A percentile compares a stretch with the other conserved stretches of the same genome.
phyloP scores from a whole-genome alignment of 2,888 invertebrate genomes.

The Ramazzottius varieornatus region DNA sequence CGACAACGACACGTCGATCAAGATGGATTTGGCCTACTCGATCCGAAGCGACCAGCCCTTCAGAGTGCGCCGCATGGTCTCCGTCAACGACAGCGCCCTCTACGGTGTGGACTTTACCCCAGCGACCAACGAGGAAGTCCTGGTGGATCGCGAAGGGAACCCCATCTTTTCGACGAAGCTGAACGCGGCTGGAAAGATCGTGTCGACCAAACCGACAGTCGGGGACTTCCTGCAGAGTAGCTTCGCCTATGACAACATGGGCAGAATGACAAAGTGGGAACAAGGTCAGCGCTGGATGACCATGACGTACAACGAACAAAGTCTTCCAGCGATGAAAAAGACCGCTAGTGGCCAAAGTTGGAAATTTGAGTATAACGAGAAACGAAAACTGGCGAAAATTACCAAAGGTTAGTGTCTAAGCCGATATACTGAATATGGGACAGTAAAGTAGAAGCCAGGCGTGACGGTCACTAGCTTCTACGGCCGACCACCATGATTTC shows the following conservation, averaged over 20 bases:
- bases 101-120: not conserved
- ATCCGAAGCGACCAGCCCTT: not conserved
- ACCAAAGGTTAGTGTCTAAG: not conserved
- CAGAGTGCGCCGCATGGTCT: not conserved
- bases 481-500: too few relatives aligned
- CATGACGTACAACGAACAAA: not conserved
- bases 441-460: too few relatives aligned
- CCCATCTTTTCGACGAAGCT: not conserved
- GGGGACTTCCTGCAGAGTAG: not conserved
- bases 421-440: too few relatives aligned
- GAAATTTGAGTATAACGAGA: slow-evolving; percentile 1
- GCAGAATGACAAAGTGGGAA: not conserved
- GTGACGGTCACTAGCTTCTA: too few relatives aligned
- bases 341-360: not conserved
- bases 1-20: not conserved
- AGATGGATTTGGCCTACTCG: not conserved
- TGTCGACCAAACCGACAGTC: not conserved
- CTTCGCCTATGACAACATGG: not conserved
- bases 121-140: not conserved
- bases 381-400: not conserved
- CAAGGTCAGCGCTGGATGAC: not conserved
- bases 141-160: not conserved
- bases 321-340: not conserved
- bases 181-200: not conserved
- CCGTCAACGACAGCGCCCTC: not conserved